Conservation (phyloP, 2,888 invertebrate species). For the Meghimatium bilineatum region DNA sequence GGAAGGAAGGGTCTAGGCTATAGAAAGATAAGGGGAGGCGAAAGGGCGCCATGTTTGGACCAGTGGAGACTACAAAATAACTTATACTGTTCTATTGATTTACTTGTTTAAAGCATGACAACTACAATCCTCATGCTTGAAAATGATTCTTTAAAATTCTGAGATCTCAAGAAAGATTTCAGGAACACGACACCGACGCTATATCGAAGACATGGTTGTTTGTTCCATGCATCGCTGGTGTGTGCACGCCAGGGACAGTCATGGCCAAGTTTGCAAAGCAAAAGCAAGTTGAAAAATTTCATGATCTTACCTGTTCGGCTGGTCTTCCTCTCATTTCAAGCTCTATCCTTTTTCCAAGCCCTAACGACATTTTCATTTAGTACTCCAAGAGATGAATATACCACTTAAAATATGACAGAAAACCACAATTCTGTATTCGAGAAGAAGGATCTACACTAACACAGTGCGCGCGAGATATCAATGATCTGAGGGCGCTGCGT, state of each 20-base stretch:
- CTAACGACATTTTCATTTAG: constrained; percentile 53
- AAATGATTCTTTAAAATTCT: not conserved
- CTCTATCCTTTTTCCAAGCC: constrained; percentile 84
- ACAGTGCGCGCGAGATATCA: constrained; percentile 56
- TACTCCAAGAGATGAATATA: constrained; percentile 31
- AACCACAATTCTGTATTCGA: constrained; percentile 27
- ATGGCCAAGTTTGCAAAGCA: constrained; percentile 31
- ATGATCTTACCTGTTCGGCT: constrained; percentile 88
- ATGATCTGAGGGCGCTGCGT: constrained; percentile 44
- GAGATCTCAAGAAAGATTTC: not conserved
- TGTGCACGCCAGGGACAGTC: constrained; percentile 39
- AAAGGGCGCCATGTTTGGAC: constrained; percentile 60
- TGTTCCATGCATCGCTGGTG: constrained; percentile 9
- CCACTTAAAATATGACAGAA: not conserved
- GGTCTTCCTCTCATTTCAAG: constrained; percentile 94
- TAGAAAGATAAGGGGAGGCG: constrained; percentile 36
- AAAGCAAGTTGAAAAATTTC: constrained; percentile 50
- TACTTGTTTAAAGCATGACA: not conserved
- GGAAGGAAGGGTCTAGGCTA: not conserved
- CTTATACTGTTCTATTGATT: not conserved
- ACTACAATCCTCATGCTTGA: not conserved
- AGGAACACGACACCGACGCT: not conserved
- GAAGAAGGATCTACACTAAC: constrained; percentile 50
- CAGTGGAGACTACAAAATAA: constrained; percentile 30
- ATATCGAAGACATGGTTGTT: constrained; percentile 1